These are phyloP conservation scores for Hedya salicella DNA, from an alignment of 2,888 invertebrate species.

Conservation along the genomic window DNA sequence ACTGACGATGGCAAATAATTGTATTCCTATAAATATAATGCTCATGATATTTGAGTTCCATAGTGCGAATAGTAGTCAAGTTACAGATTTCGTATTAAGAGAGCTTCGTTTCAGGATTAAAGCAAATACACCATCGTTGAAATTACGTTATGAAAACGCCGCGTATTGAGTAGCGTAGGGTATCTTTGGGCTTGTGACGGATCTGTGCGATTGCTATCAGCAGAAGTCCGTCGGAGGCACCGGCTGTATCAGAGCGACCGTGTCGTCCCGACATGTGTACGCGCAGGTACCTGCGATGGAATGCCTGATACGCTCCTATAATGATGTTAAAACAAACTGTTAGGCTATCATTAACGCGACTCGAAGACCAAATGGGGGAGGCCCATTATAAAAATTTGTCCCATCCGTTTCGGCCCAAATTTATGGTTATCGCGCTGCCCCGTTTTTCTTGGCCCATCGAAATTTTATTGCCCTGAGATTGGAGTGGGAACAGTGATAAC, in stretches of 20 bases:
- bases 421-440: conserved; percentile 82
- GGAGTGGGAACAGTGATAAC: conserved; percentile 83
- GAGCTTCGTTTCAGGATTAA: too few relatives aligned
- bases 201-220: conserved; percentile 42
- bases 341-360: conserved; percentile 83
- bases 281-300: conserved; percentile 78
- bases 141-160: not conserved
- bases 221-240: conserved; percentile 53
- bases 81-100: too few relatives aligned
- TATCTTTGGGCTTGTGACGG: conserved; percentile 9
- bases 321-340: conserved; percentile 85
- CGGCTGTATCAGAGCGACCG: conserved; percentile 58
- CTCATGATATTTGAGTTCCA: too few relatives aligned
- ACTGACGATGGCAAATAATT: too few relatives aligned
- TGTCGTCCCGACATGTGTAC: conserved; percentile 65
- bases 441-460: conserved; percentile 78
- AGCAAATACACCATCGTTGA: conserved; percentile 1
- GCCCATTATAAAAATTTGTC: conserved; percentile 85
- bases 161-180: not conserved
- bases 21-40: too few relatives aligned
- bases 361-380: conserved; percentile 78
- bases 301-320: conserved; percentile 82
- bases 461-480: conserved; percentile 81
- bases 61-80: too few relatives aligned
- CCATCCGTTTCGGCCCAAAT: conserved; percentile 83